Evolutionary conservation across 1,140 invertebrate genomes (phyloP).

Genomic region (Drosophila neocordata): DNA sequence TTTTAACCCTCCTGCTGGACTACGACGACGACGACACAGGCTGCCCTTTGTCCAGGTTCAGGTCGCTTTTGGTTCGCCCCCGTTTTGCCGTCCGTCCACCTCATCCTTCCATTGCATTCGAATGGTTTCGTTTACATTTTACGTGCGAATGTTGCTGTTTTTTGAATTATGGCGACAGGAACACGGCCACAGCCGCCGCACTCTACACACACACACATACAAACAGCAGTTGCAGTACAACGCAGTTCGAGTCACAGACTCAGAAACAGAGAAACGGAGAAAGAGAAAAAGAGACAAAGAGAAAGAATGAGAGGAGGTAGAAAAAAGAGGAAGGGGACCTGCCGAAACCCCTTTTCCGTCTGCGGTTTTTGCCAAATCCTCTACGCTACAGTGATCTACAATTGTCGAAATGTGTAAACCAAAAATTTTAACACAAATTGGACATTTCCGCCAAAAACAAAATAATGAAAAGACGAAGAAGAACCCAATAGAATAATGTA

Average conservation of each 20-base stretch:
- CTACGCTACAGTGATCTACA: conserved; percentile 26
- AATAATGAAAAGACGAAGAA: background rate
- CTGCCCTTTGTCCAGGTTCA: conserved; percentile 77
- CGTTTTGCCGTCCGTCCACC: background rate
- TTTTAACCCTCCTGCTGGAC: conserved; percentile 59
- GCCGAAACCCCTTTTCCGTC: conserved; percentile 43
- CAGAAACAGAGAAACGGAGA: background rate
- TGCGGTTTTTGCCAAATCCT: conserved; percentile 53
- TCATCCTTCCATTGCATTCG: conserved; percentile 50
- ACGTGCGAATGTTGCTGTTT: conserved; percentile 81
- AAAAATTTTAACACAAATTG: background rate
- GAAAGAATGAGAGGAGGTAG: background rate
- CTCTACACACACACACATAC: background rate
- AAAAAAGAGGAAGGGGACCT: background rate
- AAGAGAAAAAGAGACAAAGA: background rate
- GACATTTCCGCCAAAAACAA: background rate
- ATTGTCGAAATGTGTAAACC: background rate
- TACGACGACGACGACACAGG: conserved; percentile 19
- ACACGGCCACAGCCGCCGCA: conserved; percentile 41
- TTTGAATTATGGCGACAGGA: conserved; percentile 80
- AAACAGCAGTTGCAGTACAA: no score
- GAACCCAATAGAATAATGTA: no score
- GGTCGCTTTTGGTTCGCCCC: conserved; percentile 31
- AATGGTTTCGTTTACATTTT: conserved; percentile 81
- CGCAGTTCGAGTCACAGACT: no score